A percentile compares a stretch with the other conserved stretches of the same genome.
Conservation (phyloP, 2,113 vertebrate species). For the Anas platyrhynchos region DNA sequence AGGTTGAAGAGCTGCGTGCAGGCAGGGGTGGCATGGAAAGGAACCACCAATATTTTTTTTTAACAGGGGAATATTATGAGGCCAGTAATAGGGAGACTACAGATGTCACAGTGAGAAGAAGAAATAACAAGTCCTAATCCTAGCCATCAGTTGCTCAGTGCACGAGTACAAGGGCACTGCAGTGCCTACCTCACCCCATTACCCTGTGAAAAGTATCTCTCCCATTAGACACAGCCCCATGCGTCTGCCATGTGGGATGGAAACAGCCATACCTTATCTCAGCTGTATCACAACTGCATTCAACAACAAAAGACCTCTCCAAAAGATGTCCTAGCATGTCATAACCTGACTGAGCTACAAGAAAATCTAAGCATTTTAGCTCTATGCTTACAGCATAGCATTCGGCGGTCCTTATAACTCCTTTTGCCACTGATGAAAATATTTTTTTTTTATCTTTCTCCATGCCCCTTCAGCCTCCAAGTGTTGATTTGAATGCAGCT, state of each 20-base stretch:
- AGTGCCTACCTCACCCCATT: not conserved
- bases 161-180: not conserved
- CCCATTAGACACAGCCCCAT: not conserved
- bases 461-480: not conserved
- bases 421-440: not conserved
- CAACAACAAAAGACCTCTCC: not conserved
- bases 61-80: not conserved
- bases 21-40: not conserved
- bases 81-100: not conserved
- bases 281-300: not conserved
- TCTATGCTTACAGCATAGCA: not conserved
- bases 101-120: not conserved
- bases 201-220: not conserved
- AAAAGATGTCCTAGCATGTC: not conserved
- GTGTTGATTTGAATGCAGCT: not conserved
- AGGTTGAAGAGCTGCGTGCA: not conserved
- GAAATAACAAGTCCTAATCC: not conserved
- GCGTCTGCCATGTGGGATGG: not conserved
- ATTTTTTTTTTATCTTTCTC: not conserved
- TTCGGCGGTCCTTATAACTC: not conserved
- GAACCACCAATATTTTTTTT: not conserved
- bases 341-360: not conserved
- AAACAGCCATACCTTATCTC: not conserved
- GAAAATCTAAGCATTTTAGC: not conserved
- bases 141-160: not conserved